Base-by-base conservation (phyloP, 2,888 invertebrate species). In the Sphaerophoria taeniata region DNA sequence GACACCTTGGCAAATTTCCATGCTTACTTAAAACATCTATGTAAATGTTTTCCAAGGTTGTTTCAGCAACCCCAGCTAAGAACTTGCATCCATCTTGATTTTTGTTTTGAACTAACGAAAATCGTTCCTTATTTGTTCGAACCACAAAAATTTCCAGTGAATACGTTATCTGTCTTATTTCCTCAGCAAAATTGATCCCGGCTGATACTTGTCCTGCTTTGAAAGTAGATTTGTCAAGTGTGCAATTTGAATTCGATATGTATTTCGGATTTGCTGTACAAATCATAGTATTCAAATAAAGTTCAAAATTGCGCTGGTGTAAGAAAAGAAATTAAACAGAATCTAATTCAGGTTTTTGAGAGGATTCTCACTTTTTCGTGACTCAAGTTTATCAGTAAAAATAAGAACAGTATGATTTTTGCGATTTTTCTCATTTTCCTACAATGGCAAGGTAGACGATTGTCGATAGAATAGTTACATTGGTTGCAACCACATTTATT, bases 261-360 rank as follows among this genome's bases (percentile, higher is more conserved):
- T 6, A 43, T 2, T 12, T 39, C 0, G 75, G 39, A 58, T 39
- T 58, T 1, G 6, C 0, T 12, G 49, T 51, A 1, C 65, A 67
- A 6, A 14, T 58, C 6, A 49, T 5, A 0, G 4, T 12, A 9
- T 67, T 6, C 16, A 75, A 11, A 31, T 24, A 0, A 2, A 75
- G 51, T 4, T 67, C 49, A 51, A 75, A 75, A 9, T 39, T 36
- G 11, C 74, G 63, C 74, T 74, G 2, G 6, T 24, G 0, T 43
- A 11, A 33, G 33, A 71, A 11, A 49, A 16, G 60, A 36, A 34
- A 6, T 12, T 11, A 14, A 34, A 11, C 6, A 45, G 1, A 43
- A 43, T 43, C 9, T n/a, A 24, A 47, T 36, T 14, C 12, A 9
- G 11, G 9, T 33, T 53, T 31, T 33, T 34, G 4, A 4, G 6